Conservation (phyloP, 2,113 vertebrate genomes). For the Poeciliopsis retropinna region DNA sequence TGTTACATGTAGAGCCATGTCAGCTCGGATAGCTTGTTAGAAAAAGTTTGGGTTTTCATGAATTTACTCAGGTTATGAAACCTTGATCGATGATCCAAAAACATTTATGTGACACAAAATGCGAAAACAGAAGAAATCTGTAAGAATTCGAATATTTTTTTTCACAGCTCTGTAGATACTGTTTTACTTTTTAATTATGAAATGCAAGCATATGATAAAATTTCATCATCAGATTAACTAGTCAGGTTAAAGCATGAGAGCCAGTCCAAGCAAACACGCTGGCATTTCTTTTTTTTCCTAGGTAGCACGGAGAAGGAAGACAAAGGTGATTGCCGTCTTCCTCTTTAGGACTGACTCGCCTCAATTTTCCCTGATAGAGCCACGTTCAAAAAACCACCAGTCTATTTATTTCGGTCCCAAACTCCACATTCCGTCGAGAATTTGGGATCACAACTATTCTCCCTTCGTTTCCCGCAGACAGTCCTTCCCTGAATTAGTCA, state of each 20-base stretch:
- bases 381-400: neutral
- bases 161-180: neutral
- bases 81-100: neutral
- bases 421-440: constrained; percentile 23
- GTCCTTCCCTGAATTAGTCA: constrained; percentile 42
- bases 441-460: constrained; percentile 19
- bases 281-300: neutral
- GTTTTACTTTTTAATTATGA: neutral
- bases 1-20: too few species aligned
- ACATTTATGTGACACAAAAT: neutral
- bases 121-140: neutral
- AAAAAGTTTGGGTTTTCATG: too few species aligned
- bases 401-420: constrained; percentile 16
- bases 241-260: neutral
- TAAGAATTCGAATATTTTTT: neutral
- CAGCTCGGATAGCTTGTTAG: too few species aligned
- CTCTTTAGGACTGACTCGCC: neutral
- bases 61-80: too few species aligned
- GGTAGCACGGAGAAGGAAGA: neutral
- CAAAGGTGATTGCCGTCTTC: neutral
- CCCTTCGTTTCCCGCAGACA: constrained; percentile 15
- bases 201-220: neutral
- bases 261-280: neutral
- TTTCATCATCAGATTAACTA: neutral
- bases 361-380: constrained; percentile 15